Evolutionary conservation across 2,888 invertebrate genomes (phyloP).

Genomic region (Ectobius pallidus): DNA sequence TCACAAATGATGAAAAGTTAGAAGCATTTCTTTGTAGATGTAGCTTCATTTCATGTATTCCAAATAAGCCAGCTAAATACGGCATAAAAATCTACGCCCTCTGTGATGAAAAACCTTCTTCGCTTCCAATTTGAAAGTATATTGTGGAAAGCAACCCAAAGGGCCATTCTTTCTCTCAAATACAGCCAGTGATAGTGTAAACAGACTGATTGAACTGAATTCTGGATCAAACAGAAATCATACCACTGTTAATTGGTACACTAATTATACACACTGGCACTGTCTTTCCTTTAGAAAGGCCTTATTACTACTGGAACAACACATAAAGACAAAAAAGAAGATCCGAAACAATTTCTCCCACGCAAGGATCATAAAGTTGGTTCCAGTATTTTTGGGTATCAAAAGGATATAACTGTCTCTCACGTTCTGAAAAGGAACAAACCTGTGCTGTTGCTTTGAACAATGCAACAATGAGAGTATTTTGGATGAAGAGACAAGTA

Average conservation of each 20-base stretch:
- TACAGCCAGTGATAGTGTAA: too few species aligned
- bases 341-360: neutral
- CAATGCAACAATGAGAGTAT: slow-evolving; percentile 45
- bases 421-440: slow-evolving; percentile 46
- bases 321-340: neutral
- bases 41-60: too few species aligned
- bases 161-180: too few species aligned
- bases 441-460: slow-evolving; percentile 46
- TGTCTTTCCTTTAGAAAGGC: neutral
- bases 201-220: neutral
- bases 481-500: slow-evolving; percentile 44
- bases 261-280: neutral
- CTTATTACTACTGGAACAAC: neutral
- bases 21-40: too few species aligned
- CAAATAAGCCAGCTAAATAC: too few species aligned
- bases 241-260: neutral
- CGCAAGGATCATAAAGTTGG: neutral
- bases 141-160: neutral
- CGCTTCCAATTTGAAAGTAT: neutral
- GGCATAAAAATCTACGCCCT: too few species aligned
- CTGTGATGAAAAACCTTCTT: neutral
- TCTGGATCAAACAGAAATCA: neutral
- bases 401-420: slow-evolving; percentile 45
- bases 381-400: neutral
- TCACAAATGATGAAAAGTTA: too few species aligned